Base-by-base conservation (phyloP, 1,140 invertebrate genomes). In the Lamellibrachia luymesi region DNA sequence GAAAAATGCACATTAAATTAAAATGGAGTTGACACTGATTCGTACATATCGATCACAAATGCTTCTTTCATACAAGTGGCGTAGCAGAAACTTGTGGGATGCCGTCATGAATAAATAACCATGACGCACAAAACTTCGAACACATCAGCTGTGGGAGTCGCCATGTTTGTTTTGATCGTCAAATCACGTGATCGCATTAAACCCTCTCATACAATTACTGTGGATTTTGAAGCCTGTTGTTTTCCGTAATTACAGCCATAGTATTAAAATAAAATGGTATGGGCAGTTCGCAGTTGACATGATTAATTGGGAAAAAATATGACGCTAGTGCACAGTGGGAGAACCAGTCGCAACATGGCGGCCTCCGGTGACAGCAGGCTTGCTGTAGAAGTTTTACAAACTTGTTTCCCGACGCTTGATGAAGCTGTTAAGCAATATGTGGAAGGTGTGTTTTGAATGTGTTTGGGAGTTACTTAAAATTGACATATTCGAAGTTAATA, bases 91-190 rank as follows among this genome's bases (percentile, higher is more conserved):
- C 64, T 22, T 80, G 64, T 80, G 2, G 64, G 64, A 80, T 80
- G 64, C 52, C 13, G 64, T 80, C 64, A 80, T 80, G 64, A 80
- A 80, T 22, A 80, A 80, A 80, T 80, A 80, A 80, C 64, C 64
- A 80, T 10, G 13, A 22, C 25, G 25, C 64, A 80, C 64, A 80
- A 80, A 80, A 10, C 13, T 80, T 80, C 64, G 64, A 22, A 80
- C 64, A 80, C 64, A 80, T 80, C 64, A 80, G 64, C 64, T 80
- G 64, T 80, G 64, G 64, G 64, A 80, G 64, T 80, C 64, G 64
- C 64, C 64, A 80, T 80, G 64, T 80, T 80, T 80, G 64, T 80
- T 80, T 80, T 80, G 64, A 22, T 80, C 64, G 13, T 80, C 38
- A 22, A 80, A 80, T 80, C 64, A 80, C 64, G 64, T 80, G 64